Base-by-base conservation (phyloP, 2,797 vertebrate species). In the Distichodus sexfasciatus region DNA sequence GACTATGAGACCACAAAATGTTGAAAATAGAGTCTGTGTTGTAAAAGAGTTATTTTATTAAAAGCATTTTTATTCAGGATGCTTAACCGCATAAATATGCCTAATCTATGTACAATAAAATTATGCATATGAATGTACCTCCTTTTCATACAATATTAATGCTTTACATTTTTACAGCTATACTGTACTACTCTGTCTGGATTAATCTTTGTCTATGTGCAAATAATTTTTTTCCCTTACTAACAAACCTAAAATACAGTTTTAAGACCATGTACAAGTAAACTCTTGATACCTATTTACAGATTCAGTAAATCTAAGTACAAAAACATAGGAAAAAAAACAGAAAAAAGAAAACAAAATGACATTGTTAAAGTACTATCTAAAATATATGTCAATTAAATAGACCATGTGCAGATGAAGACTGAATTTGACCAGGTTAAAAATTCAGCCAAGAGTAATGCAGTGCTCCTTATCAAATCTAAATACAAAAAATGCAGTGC, bases 21-120 rank as follows among this genome's bases (percentile, higher is more conserved):
- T n/a, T n/a, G n/a, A n/a, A n/a, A n/a, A n/a, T n/a, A n/a, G n/a
- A n/a, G n/a, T n/a, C n/a, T n/a, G n/a, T n/a, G 36, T 69, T 73
- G 70, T 70, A 76, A 77, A 80, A 77, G 40, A 72, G 66, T 76
- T 79, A 79, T 41, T 91, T 91, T 84, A 84, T 91, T 91, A 85
- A 83, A 79, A 76, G 78, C 77, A 58, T 83, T 67, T 77, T 58
- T 35, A 81, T 85, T 86, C 74, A 72, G 65, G 71, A 71, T 82
- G 78, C 82, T 74, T 55, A 84, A 72, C 69, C 87, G 85, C 85
- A 89, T 88, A 88, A 87, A 86, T 85, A 87, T 86, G 82, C 82
- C 73, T 74, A 82, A 65, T 33, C 54, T 74, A 76, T 90, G 80
- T 90, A 90, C 87, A 90, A 19, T 55, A 54, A 40, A 73, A 29